Percentiles rank a stretch among this genome's conserved stretches.
phyloP scores from a whole-genome alignment of 2,797 vertebrate genomes.

The Diceros bicornis region DNA sequence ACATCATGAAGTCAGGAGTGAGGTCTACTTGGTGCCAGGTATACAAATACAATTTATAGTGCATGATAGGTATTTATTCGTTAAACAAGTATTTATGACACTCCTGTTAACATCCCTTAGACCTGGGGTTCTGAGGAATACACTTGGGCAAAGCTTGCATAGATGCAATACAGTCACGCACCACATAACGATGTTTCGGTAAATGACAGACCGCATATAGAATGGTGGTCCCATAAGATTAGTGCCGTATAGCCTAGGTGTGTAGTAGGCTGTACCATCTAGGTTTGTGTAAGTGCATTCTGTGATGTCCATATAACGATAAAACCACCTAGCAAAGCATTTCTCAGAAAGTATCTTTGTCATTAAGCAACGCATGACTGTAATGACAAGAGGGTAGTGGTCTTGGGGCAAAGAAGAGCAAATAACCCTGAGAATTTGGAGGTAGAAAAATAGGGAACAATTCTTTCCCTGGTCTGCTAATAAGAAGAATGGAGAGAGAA shows the following conservation, averaged over 20 bases:
- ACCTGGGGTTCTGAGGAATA: neutral
- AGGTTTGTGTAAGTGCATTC: too few relatives aligned
- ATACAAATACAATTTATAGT: neutral
- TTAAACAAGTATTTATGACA: neutral
- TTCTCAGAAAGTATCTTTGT: too few relatives aligned
- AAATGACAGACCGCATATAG: too few relatives aligned
- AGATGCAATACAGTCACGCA: too few relatives aligned
- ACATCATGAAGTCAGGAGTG: neutral
- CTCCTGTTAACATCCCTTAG: neutral
- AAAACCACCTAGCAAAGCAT: too few relatives aligned
- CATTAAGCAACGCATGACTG: too few relatives aligned
- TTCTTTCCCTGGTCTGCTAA: neutral
- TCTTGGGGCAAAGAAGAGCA: neutral
- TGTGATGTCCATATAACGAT: too few relatives aligned
- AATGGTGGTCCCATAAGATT: too few relatives aligned
- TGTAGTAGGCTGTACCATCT: too few relatives aligned
- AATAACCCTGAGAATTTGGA: accelerated
- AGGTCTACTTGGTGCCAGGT: neutral
- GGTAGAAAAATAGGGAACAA: accelerated
- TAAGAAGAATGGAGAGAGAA: neutral
- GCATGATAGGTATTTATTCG: neutral
- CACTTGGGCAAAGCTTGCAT: neutral
- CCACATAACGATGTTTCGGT: too few relatives aligned
- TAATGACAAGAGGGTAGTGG: neutral
- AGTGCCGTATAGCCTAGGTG: too few relatives aligned